Percentiles rank a stretch among this genome's conserved stretches.
Conservation (phyloP, 2,888 invertebrate species). For the Cetonia aurata region DNA sequence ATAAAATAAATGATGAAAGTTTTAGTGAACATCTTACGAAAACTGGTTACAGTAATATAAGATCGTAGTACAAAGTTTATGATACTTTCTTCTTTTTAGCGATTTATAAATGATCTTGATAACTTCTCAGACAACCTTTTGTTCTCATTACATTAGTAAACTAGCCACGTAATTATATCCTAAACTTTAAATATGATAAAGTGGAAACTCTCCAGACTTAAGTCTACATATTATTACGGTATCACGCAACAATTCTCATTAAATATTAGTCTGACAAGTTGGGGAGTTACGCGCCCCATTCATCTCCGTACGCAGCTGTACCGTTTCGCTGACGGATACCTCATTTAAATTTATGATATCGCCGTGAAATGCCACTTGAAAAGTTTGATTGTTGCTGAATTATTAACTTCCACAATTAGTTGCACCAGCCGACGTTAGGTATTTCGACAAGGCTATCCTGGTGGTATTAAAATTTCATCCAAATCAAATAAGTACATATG, state of each 20-base stretch:
- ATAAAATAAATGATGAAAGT: no score
- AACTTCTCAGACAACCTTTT: no score
- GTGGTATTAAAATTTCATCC: constrained; percentile 32
- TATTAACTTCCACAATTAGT: constrained; percentile 38
- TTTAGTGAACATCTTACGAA: no score
- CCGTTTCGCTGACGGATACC: constrained; percentile 6
- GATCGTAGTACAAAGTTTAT: no score
- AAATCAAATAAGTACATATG: constrained; percentile 25
- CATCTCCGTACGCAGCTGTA: constrained; percentile 3
- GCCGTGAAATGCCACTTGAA: constrained; percentile 31
- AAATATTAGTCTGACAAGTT: constrained; percentile 28
- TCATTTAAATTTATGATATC: constrained; percentile 40
- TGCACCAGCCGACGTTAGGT: constrained; percentile 11
- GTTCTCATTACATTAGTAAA: no score
- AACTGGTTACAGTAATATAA: no score
- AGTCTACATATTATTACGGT: constrained; percentile 2
- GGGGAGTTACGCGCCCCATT: constrained; percentile 2
- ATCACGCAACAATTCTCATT: constrained; percentile 20
- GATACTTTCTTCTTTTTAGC: no score
- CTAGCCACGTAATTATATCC: no score
- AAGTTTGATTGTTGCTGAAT: constrained; percentile 40
- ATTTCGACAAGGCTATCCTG: constrained; percentile 24
- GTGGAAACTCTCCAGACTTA: no score
- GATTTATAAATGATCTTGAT: no score
- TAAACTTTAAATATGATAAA: no score